Base-by-base conservation (phyloP, 2,888 invertebrate genomes). In the Hirtodrosophila histrioides region DNA sequence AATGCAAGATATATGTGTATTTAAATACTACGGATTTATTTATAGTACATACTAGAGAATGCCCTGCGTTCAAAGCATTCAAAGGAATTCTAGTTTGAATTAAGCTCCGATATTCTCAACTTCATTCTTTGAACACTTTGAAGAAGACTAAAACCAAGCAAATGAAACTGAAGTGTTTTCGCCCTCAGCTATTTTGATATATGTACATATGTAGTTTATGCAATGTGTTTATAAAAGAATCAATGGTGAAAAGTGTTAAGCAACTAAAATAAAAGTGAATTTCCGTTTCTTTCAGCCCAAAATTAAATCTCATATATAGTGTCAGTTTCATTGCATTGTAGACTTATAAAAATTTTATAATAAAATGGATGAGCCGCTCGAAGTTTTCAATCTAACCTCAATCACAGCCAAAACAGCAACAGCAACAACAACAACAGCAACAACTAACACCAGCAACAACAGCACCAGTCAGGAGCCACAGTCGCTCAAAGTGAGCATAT, bases 401-500 rank as follows among this genome's bases (percentile, higher is more conserved):
- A 35, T 56, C 11, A 41, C 45, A 60, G 4, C 55, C 31, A 41
- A 36, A 65, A 41, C 39, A 36, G 36, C 43, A 63, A 39, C 44
- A 24, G 4, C 54, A 54, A 10, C 60, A 62, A 29, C 46, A 44
- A 8, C 65, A 51, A 7, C 36, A 29, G 29, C 40, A 6, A 37
- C 40, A 58, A 11, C 41, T 31, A 58, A 17, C 12, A 35, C 23
- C 35, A 57, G 9, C 49, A 50, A n/a, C 53, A 66, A 9, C 61
- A 58, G 12, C 43, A 17, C 11, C 51, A 29, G 10, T 11, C 36
- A 50, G 37, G 61, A 76, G 61, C 43, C 85, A 9, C 51, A 87
- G 66, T 68, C 71, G 56, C 85, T 82, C 33, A 89, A 86, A 81
- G 69, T 73, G n/a, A 89, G 76, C 74, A 80, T 86, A 75, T 91